Percentiles rank a stretch among this genome's conserved stretches.
These are phyloP conservation scores for Melanophora roralis DNA, from an alignment of 2,888 invertebrate genomes.

Conservation along the genomic window DNA sequence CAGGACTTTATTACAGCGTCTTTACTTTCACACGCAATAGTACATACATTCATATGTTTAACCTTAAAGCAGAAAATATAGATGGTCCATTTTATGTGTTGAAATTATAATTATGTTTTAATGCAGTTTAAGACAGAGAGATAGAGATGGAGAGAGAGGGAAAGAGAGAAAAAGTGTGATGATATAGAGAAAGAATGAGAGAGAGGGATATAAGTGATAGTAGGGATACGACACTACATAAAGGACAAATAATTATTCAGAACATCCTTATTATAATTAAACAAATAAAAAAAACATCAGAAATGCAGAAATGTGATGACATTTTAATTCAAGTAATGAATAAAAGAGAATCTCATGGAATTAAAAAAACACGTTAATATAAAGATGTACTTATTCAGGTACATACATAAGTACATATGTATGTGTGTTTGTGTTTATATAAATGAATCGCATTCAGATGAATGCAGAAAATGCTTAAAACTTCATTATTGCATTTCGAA, in stretches of 20 bases:
- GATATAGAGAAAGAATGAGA: background rate
- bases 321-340: background rate
- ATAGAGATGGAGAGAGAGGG: background rate
- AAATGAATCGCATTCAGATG: no score
- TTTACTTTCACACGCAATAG: no score
- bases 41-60: no score
- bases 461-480: background rate
- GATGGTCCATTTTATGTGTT: constrained; percentile 11
- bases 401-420: no score
- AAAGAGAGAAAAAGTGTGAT: no score
- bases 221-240: background rate
- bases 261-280: background rate
- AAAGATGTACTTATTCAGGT: background rate
- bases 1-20: no score
- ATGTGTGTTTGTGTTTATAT: no score
- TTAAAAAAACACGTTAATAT: background rate
- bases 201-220: no score
- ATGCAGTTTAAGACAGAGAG: background rate
- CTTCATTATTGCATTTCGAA: background rate
- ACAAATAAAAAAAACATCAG: background rate
- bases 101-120: constrained; percentile 22
- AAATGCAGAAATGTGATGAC: background rate
- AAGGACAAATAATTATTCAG: background rate
- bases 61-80: background rate
- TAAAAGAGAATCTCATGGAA: background rate